Percentiles rank a stretch among this genome's conserved stretches.
These are phyloP conservation scores for Heliopora coerulea DNA, from an alignment of 92 coral and sea anemone species.

Conservation along the genomic window DNA sequence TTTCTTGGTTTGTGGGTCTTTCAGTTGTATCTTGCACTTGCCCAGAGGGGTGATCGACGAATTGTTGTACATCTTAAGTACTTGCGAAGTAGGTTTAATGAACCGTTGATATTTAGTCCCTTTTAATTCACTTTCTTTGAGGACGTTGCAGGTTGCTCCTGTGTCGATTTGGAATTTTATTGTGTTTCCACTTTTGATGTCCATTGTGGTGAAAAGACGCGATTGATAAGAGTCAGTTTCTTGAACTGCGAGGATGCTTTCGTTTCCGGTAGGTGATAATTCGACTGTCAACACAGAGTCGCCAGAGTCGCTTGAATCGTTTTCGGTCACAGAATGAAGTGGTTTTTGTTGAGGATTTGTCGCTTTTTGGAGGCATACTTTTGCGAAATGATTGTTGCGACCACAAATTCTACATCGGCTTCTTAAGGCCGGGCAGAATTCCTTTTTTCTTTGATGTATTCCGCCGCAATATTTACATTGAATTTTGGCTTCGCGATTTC, in stretches of 20 bases:
- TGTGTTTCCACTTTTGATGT: neutral
- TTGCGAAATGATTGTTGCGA: too few relatives aligned
- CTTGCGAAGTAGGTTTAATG: constrained; percentile 24
- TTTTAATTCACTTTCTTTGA: constrained; percentile 18
- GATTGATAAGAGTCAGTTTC: neutral
- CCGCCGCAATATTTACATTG: too few relatives aligned
- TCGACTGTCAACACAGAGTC: too few relatives aligned
- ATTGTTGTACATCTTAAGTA: constrained; percentile 49
- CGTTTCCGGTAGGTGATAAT: too few relatives aligned
- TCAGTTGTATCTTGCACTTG: constrained; percentile 15
- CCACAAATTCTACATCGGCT: too few relatives aligned
- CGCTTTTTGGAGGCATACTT: too few relatives aligned
- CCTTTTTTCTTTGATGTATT: too few relatives aligned
- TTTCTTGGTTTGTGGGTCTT: constrained; percentile 20
- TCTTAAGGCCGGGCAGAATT: too few relatives aligned
- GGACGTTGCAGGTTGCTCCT: constrained; percentile 36
- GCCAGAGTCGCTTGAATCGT: too few relatives aligned
- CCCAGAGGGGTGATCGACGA: neutral
- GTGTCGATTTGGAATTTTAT: constrained; percentile 22
- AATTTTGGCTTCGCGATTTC: too few relatives aligned
- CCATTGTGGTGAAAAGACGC: constrained; percentile 10
- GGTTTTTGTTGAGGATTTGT: too few relatives aligned
- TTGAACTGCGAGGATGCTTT: constrained; percentile 11
- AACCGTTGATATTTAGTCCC: constrained; percentile 12
- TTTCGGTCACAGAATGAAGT: too few relatives aligned